Conservation (phyloP, 2,113 vertebrate species). For the Poeciliopsis turrubarensis region DNA sequence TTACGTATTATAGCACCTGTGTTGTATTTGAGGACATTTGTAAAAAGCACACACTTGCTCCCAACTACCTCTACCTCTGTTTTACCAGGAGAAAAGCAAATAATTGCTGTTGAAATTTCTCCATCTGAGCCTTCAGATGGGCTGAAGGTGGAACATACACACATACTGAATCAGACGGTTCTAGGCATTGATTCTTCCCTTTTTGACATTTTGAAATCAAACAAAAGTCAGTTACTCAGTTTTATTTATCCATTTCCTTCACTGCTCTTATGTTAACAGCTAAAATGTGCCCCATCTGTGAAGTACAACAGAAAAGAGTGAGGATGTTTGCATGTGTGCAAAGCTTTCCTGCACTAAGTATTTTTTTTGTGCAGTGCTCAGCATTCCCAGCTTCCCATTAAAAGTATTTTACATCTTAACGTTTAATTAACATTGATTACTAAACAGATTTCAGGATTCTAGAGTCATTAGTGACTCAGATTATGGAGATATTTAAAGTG, state of each 20-base stretch:
- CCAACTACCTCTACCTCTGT: neutral
- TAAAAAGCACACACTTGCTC: neutral
- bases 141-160: neutral
- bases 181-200: neutral
- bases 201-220: constrained; percentile 3
- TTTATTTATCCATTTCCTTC: constrained; percentile 24
- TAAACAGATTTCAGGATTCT: constrained; percentile 35
- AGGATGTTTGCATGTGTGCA: neutral
- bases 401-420: constrained; percentile 47
- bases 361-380: constrained; percentile 45
- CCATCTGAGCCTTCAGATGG: neutral
- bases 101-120: constrained; percentile 19
- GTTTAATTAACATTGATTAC: constrained; percentile 52
- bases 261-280: neutral
- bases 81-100: neutral
- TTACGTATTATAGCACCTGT: neutral
- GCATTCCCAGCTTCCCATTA: constrained; percentile 40
- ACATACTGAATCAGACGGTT: constrained; percentile 7
- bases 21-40: neutral
- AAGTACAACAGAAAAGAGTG: neutral
- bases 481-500: constrained; percentile 27
- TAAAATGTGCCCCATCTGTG: neutral
- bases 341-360: constrained; percentile 8
- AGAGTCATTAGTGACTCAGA: constrained; percentile 48
- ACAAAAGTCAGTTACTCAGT: neutral